Conservation (phyloP, 2,113 vertebrate species). For the Ia io region DNA sequence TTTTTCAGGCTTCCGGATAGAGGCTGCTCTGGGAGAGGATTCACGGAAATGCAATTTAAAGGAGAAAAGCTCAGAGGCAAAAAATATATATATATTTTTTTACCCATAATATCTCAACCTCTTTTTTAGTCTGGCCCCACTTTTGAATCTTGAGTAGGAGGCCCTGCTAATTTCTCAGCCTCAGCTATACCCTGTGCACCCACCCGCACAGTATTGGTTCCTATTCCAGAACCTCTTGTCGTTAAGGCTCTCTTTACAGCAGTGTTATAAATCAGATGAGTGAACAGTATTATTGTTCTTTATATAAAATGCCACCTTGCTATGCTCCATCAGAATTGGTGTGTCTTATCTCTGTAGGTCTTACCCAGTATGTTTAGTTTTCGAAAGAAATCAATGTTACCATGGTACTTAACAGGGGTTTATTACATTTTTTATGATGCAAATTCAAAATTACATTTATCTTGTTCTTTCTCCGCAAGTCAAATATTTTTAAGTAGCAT, state of each 20-base stretch:
- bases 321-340: background rate
- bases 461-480: slow-evolving; percentile 4
- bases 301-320: background rate
- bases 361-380: background rate
- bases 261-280: background rate
- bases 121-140: background rate
- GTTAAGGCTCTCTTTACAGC: background rate
- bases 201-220: background rate
- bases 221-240: background rate
- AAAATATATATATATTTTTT: too few relatives aligned
- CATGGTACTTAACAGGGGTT: background rate
- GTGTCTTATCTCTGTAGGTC: background rate
- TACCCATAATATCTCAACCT: background rate
- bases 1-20: background rate
- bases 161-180: background rate
- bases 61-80: background rate
- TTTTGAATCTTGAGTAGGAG: background rate
- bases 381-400: background rate
- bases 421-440: background rate
- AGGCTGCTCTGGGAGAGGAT: background rate
- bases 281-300: background rate
- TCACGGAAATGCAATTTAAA: background rate
- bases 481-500: background rate
- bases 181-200: background rate
- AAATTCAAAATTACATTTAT: background rate